These are phyloP conservation scores for Euplagia quadripunctaria DNA, from an alignment of 2,888 invertebrate genomes.

Conservation along the genomic window DNA sequence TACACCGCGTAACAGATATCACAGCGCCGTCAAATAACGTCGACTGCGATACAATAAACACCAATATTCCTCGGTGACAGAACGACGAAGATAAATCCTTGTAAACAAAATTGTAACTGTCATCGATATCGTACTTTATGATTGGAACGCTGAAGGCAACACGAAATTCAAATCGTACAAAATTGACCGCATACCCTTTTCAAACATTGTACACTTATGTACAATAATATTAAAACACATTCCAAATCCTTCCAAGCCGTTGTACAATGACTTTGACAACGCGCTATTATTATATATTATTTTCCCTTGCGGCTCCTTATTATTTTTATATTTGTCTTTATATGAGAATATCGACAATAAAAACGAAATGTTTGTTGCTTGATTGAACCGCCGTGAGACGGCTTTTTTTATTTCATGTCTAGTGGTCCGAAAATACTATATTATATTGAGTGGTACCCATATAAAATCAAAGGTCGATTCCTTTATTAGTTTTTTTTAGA, in stretches of 20 bases:
- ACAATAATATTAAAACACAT: slow-evolving; percentile 63
- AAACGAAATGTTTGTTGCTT: slow-evolving; percentile 79
- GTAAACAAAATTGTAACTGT: slow-evolving; percentile 82
- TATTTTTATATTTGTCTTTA: slow-evolving; percentile 83
- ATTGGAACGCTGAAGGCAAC: slow-evolving; percentile 68
- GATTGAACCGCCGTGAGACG: slow-evolving; percentile 75
- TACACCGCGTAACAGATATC: slow-evolving; percentile 48
- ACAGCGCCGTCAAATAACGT: slow-evolving; percentile 43
- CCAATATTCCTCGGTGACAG: slow-evolving; percentile 52
- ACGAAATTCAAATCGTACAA: slow-evolving; percentile 75
- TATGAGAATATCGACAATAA: slow-evolving; percentile 81
- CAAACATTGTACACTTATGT: slow-evolving; percentile 58
- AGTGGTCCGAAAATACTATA: slow-evolving; percentile 33
- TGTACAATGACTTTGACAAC: slow-evolving; percentile 72
- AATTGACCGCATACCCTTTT: slow-evolving; percentile 76
- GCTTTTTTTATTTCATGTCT: slow-evolving; percentile 66
- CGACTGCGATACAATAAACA: slow-evolving; percentile 48
- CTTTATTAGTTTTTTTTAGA: not conserved
- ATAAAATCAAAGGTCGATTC: not conserved
- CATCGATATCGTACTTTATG: slow-evolving; percentile 80
- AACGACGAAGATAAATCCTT: slow-evolving; percentile 72
- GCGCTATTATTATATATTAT: slow-evolving; percentile 82
- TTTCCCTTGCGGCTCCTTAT: slow-evolving; percentile 78
- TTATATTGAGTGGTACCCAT: slow-evolving; percentile 35
- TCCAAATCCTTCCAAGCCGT: slow-evolving; percentile 71